phyloP scores from a whole-genome alignment of 2,113 vertebrate genomes.

The Bombycilla garrulus region DNA sequence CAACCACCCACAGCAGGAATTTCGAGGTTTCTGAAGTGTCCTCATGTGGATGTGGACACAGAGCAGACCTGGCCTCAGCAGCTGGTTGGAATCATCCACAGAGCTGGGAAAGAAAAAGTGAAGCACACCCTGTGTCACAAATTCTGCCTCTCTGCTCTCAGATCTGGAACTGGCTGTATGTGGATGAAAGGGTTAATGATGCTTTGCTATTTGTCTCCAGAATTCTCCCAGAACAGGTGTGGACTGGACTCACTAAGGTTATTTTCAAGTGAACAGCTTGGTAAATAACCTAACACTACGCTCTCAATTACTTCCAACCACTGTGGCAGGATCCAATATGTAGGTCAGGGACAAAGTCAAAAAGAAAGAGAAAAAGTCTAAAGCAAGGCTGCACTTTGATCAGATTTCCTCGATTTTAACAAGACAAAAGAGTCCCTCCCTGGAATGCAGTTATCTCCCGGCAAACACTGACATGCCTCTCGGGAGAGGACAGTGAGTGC shows the following conservation, averaged over 20 bases:
- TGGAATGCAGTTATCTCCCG: constrained; percentile 54
- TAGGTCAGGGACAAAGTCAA: constrained; percentile 70
- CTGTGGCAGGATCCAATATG: constrained; percentile 43
- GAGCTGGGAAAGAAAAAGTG: accelerated
- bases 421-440: constrained; percentile 56
- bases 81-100: not conserved
- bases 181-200: constrained; percentile 3
- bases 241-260: constrained; percentile 39
- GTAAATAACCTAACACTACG: constrained; percentile 49
- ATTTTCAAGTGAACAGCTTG: constrained; percentile 63
- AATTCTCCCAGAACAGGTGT: constrained; percentile 38
- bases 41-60: not conserved
- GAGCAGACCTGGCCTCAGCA: not conserved
- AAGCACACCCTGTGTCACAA: not conserved
- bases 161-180: not conserved
- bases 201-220: not conserved
- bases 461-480: constrained; percentile 24
- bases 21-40: not conserved
- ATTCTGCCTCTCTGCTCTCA: not conserved
- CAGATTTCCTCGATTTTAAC: constrained; percentile 51
- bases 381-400: constrained; percentile 47
- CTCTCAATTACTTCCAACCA: constrained; percentile 57
- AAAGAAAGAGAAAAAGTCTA: constrained; percentile 32
- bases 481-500: not conserved
- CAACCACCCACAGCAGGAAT: not conserved